Base-by-base conservation (phyloP, 2,888 invertebrate species). In the Plemyria rubiginata region DNA sequence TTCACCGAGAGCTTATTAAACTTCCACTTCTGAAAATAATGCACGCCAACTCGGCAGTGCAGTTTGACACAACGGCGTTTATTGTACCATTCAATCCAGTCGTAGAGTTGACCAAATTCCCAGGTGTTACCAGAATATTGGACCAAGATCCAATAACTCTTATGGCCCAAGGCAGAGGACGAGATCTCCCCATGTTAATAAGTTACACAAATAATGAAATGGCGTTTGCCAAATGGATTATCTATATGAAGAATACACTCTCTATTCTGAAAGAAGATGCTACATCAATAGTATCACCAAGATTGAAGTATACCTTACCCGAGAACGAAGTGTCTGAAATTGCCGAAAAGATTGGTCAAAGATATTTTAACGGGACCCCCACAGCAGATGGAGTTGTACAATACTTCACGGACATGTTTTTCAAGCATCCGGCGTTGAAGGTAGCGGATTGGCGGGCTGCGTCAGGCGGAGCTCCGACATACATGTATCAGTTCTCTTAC, bases 401-500 rank as follows among this genome's bases (percentile, higher is more conserved):
- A 9, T 70, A 65, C 11, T 71, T 67, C 9, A 52, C 68, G 2
- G 77, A 80, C 36, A 64, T 65, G 22, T 60, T 63, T 0, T 73
- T 80, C 52, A 60, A 63, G 36, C 74, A 82, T 43, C 73, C 80
- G 6, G 70, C 73, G 6, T 70, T 78, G n/a, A 79, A 76, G 22
- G 43, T 78, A 6, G 75, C 74, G 0, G 60, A 74, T 32, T 61
- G 67, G 71, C 66, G 77, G 32, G 71, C 68, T 0, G 60, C 64
- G 13, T 58, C 64, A 43, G 57, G 62, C 0, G 72, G 67, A 0
- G 86, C 82, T 9, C 88, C 91, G 0, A 80, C 87, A 0, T 94
- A 84, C 62, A 73, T 93, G 75, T 93, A 93, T 70, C 81, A 92
- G 61, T 94, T 90, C 71, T 77, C 87, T 4, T 93, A 89, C 57